Evolutionary conservation across 1,140 invertebrate genomes (phyloP), one percentile per base, ranked within the genome.

Genomic region (Papilio aristodemus): DNA sequence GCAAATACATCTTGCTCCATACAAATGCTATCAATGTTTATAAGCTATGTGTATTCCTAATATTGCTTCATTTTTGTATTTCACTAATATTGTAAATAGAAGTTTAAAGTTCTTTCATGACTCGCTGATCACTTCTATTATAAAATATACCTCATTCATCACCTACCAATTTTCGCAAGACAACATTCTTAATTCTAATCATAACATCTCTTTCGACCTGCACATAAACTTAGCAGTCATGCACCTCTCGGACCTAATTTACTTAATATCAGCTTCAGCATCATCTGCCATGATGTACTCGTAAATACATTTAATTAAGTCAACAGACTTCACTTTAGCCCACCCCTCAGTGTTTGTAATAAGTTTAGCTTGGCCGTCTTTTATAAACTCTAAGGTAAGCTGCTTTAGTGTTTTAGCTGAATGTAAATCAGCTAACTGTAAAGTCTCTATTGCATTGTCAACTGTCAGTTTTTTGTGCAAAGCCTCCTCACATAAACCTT

Each of bases 341-440:
- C 89, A 91, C 5, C 86, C 87, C 36, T 87, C 82, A 64, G 89
- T 91, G 41, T 87, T 89, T 17, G 83, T 89, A 10, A 91, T 89
- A 13, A 89, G 75, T 69, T 81, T 83, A 4, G 87, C 87, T 76
- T 90, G 85, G 8, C 89, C 89, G 73, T 91, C 87, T 69, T 90
- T 91, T 14, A 91, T 89, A 46, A 89, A 91, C 69, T 90, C 87
- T n/a, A 91, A 74, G 4, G 86, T 86, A 7, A 80, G 72, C 62
- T 86, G 74, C 43, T 89, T 89, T 1, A 91, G 67, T 4, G 70
- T 75, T 58, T 76, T 83, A 4, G 88, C 89, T n/a, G 87, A 88
- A 71, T 90, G 87, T 46, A 91, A 74, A 62, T 89, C 86, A 8
- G 89, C 89, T 46, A 91, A 73, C 63, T 89, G 83, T 5, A 91